Evolutionary conservation across 2,113 vertebrate species (phyloP).

Genomic region (Hydrochoerus hydrochaeris): DNA sequence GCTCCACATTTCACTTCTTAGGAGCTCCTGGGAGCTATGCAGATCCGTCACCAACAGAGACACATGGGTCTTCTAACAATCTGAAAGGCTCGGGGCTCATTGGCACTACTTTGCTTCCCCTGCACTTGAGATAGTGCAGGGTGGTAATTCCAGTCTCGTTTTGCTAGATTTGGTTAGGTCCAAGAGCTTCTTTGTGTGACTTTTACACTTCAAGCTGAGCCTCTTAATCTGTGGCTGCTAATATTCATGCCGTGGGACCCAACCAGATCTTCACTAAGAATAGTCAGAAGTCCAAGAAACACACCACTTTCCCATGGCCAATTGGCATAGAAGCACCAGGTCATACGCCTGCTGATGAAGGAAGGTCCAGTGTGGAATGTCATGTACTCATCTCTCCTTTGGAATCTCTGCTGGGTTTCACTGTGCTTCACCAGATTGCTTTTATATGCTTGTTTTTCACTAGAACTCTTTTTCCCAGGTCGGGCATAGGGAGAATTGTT

Average conservation of each 20-base stretch:
- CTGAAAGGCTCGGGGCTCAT: neutral
- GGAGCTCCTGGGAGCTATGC: neutral
- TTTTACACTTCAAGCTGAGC: neutral
- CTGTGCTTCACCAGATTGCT: neutral
- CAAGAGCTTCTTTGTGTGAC: neutral
- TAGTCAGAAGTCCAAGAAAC: neutral
- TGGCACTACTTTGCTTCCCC: accelerated
- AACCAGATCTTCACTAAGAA: neutral
- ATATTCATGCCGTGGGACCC: neutral
- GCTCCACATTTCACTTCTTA: neutral
- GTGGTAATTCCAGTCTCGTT: neutral
- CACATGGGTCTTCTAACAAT: neutral
- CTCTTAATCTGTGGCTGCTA: neutral
- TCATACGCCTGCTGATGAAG: neutral
- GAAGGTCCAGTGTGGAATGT: no score
- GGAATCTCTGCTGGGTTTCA: neutral
- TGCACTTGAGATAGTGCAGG: accelerated
- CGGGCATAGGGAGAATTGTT: neutral
- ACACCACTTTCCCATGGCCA: neutral
- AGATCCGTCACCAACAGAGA: neutral
- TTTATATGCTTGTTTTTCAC: neutral
- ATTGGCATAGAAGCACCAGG: neutral
- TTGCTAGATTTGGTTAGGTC: neutral
- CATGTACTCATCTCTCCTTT: neutral
- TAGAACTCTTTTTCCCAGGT: neutral